Evolutionary conservation across 2,888 invertebrate genomes (phyloP).

Genomic region (Lagria hirta): DNA sequence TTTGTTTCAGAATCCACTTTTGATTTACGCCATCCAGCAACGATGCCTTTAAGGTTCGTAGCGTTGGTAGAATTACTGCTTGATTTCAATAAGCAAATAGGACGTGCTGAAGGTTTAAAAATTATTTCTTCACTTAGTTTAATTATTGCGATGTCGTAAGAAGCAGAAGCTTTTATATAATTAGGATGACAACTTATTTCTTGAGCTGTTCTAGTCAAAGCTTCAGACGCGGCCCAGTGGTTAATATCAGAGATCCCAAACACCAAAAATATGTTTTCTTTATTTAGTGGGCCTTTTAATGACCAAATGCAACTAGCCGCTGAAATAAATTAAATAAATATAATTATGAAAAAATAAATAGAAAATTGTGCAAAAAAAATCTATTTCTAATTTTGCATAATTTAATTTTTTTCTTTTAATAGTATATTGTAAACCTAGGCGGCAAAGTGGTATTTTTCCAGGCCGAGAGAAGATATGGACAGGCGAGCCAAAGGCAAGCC

Average conservation of each 20-base stretch:
- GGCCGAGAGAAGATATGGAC: too few species aligned
- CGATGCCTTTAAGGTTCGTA: constrained; percentile 55
- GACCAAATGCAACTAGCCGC: constrained; percentile 45
- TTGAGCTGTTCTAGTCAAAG: constrained; percentile 49
- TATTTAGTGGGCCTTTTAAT: constrained; percentile 35
- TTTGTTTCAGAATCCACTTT: constrained; percentile 53
- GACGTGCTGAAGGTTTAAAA: constrained; percentile 53
- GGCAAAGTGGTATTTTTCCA: too few species aligned
- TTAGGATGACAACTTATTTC: constrained; percentile 37
- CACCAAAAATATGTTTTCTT: constrained; percentile 43
- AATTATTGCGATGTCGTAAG: constrained; percentile 57
- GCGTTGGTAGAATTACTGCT: constrained; percentile 41
- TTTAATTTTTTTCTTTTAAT: too few species aligned
- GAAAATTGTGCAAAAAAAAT: too few species aligned
- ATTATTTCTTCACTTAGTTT: constrained; percentile 52
- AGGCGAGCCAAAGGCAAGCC: too few species aligned
- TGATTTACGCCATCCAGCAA: constrained; percentile 63
- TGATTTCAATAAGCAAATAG: constrained; percentile 60
- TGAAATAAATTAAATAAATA: too few species aligned
- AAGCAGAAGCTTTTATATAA: constrained; percentile 37
- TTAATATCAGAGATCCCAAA: constrained; percentile 42
- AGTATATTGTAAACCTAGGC: too few species aligned
- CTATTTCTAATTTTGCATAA: too few species aligned
- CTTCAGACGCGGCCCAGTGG: constrained; percentile 41
- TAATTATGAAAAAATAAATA: too few species aligned